A percentile compares a stretch with the other conserved stretches of the same genome.
Conservation (phyloP, 2,888 invertebrate species). For the Oeneis ivallda region DNA sequence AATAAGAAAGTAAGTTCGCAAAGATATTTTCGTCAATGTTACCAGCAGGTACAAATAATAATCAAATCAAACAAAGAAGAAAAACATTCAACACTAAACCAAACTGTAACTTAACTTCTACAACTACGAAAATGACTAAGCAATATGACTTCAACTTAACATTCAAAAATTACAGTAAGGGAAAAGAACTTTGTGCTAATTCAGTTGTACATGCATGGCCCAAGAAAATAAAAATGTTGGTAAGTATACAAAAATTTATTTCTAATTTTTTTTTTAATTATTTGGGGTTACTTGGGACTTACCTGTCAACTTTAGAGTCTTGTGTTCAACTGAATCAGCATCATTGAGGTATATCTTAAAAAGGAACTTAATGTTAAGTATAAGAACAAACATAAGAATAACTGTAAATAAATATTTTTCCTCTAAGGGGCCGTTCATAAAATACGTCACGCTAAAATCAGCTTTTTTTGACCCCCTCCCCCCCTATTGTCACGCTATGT, state of each 20-base stretch:
- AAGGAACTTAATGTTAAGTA: conserved; percentile 52
- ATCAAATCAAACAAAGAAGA: conserved; percentile 9
- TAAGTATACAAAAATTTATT: too few relatives aligned
- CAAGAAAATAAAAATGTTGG: too few relatives aligned
- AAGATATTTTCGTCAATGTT: too few relatives aligned
- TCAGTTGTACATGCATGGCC: background rate
- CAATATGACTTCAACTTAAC: conserved; percentile 70
- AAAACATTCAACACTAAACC: background rate
- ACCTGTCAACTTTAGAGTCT: background rate
- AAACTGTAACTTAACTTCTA: conserved; percentile 46
- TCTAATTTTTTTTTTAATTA: too few relatives aligned
- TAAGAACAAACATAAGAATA: background rate
- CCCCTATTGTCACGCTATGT: too few relatives aligned
- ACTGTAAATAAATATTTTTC: background rate
- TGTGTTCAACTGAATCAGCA: background rate
- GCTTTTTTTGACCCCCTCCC: too few relatives aligned
- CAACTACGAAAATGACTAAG: conserved; percentile 74
- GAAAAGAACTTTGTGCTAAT: conserved; percentile 39
- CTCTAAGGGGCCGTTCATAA: too few relatives aligned
- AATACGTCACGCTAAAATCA: too few relatives aligned
- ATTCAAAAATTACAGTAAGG: conserved; percentile 43
- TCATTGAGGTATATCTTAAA: conserved; percentile 67
- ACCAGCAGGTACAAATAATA: conserved; percentile 54
- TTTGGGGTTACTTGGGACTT: too few relatives aligned
- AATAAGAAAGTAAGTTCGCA: too few relatives aligned